These are phyloP conservation scores for Sprattus sprattus DNA, from an alignment of 2,113 vertebrate genomes.

Conservation along the genomic window DNA sequence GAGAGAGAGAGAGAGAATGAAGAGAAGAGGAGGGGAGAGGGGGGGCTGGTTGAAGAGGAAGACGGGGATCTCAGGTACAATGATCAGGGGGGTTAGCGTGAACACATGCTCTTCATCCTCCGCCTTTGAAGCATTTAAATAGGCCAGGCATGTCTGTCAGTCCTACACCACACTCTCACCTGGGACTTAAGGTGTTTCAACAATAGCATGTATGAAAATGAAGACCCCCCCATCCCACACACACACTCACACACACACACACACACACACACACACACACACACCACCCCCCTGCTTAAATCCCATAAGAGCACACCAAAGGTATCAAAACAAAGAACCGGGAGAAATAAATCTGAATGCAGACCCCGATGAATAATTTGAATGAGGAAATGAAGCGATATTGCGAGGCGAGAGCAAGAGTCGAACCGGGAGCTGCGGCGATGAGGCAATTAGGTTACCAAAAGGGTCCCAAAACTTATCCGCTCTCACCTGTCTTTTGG, in stretches of 20 bases:
- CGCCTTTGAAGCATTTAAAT: constrained; percentile 71
- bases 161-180: constrained; percentile 64
- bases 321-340: constrained; percentile 76
- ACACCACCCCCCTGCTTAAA: constrained; percentile 69
- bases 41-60: not conserved
- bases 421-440: constrained; percentile 70
- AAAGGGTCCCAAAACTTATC: constrained; percentile 52
- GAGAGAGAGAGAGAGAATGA: not conserved
- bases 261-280: not conserved
- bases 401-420: constrained; percentile 63
- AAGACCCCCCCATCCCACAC: not conserved
- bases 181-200: constrained; percentile 80
- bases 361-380: constrained; percentile 75
- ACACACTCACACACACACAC: not conserved
- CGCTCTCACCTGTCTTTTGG: constrained; percentile 6
- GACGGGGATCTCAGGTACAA: constrained; percentile 40
- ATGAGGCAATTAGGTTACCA: constrained; percentile 78
- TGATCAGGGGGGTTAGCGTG: constrained; percentile 43
- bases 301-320: constrained; percentile 79
- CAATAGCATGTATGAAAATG: constrained; percentile 63
- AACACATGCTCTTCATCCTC: constrained; percentile 45
- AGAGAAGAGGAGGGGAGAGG: not conserved
- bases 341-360: constrained; percentile 73
- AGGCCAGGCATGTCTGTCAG: constrained; percentile 79
- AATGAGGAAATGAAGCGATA: constrained; percentile 75